Evolutionary conservation across 2,797 vertebrate species (phyloP), one percentile per base, ranked within the genome.

Genomic region (Gymnopithys bicolor): DNA sequence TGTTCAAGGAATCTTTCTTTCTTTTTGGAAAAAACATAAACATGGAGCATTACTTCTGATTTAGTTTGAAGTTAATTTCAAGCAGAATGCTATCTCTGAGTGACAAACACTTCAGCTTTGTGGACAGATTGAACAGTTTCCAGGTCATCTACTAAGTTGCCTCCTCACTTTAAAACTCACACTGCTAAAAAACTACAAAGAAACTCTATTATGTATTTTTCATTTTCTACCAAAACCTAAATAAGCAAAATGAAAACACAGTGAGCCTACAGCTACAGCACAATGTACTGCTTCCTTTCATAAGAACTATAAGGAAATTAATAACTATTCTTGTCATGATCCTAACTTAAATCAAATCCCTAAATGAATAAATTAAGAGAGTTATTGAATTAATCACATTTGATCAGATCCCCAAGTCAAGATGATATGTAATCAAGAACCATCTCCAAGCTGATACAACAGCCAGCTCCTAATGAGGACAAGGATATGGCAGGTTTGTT

Each of bases 201-300:
- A 18, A 5, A 0, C 3, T 0, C 22, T 33, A 32, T 22, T 63
- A 21, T 28, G 0, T 33, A 43, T 46, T 80, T 76, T 66, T n/a
- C 14, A 6, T 15, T 53, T 68, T 87, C 64, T 77, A 55, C 10
- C 19, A 51, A 67, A 69, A 35, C 17, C 18, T 48, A 88, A 75
- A 68, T 10, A 19, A 86, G 28, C 11, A 48, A 87, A 75, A 37
- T 21, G 25, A 52, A 90, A 63, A 5, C 14, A 56, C 1, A 55
- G 5, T 32, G 39, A 70, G 18, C 6, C n/a, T 93, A 39, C 13
- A 46, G 25, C 56, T 60, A 55, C 66, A 51, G 17, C 10, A 24
- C 16, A 17, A 35, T 24, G 24, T 39, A 67, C 30, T 58, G 18
- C 10, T 93, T 60, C 32, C 25, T 59, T 55, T 21, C 14, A 4